Evolutionary conservation across 2,797 vertebrate genomes (phyloP).

Genomic region (Chaetophractus vellerosus): DNA sequence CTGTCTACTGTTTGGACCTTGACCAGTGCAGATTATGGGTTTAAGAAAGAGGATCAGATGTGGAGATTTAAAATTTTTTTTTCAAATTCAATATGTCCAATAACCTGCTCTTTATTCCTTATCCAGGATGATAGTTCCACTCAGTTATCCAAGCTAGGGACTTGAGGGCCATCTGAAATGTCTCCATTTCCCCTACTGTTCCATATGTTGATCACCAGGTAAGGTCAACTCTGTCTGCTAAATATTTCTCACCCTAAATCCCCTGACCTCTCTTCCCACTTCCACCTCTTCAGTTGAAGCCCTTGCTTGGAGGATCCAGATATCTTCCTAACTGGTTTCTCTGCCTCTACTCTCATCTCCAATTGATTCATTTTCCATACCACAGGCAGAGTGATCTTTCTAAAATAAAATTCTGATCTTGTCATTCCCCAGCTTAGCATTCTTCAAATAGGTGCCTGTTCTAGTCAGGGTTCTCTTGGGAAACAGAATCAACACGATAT

Average conservation of each 20-base stretch:
- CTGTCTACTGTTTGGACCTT: neutral
- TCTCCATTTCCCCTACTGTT: neutral
- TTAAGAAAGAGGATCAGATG: neutral
- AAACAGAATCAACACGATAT: too few species aligned
- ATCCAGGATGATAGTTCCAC: neutral
- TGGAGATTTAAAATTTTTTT: neutral
- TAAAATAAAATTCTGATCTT: constrained; percentile 14
- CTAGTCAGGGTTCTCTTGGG: too few species aligned
- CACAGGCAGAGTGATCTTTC: neutral
- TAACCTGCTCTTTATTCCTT: neutral
- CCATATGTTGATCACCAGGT: neutral
- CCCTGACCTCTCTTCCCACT: neutral
- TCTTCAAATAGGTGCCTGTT: neutral
- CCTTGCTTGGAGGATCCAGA: neutral
- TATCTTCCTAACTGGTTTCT: neutral
- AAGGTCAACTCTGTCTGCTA: neutral
- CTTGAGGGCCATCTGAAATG: neutral
- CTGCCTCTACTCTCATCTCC: neutral
- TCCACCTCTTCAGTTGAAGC: neutral
- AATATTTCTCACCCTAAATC: neutral
- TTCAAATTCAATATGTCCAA: neutral
- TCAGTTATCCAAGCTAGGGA: neutral
- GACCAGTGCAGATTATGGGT: neutral
- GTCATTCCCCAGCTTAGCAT: neutral
- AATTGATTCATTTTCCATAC: constrained; percentile 1